These are phyloP conservation scores for Passer domesticus DNA, from an alignment of 2,113 vertebrate species.

Conservation along the genomic window DNA sequence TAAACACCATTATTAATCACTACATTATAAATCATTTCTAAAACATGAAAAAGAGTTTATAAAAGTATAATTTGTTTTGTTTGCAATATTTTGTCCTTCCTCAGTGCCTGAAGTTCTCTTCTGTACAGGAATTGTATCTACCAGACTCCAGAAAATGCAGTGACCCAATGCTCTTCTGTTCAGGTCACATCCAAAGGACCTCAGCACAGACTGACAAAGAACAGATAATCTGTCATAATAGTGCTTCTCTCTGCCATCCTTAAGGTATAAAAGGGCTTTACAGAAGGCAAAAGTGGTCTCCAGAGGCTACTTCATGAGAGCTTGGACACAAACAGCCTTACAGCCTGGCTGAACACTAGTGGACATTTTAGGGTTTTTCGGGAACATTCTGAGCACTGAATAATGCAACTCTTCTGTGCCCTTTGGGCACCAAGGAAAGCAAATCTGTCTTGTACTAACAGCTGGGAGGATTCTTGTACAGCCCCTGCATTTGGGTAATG, in stretches of 20 bases:
- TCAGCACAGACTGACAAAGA: neutral
- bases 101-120: neutral
- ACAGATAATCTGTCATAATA: neutral
- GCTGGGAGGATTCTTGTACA: neutral
- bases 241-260: neutral
- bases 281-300: neutral
- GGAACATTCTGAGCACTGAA: neutral
- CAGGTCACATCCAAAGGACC: neutral
- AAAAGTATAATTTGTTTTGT: neutral
- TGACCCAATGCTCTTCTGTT: neutral
- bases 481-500: neutral
- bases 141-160: neutral
- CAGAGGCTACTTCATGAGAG: neutral
- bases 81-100: neutral
- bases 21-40: neutral
- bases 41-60: neutral
- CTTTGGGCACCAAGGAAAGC: neutral
- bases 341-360: neutral
- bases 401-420: neutral
- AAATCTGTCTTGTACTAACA: neutral
- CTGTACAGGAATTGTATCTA: neutral
- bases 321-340: neutral
- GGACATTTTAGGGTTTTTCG: neutral
- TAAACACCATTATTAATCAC: constrained; percentile 23
- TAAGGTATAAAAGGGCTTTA: neutral